Percentiles rank a stretch among this genome's conserved stretches.
Conservation (phyloP, 2,888 invertebrate genomes). For the Leucania comma region DNA sequence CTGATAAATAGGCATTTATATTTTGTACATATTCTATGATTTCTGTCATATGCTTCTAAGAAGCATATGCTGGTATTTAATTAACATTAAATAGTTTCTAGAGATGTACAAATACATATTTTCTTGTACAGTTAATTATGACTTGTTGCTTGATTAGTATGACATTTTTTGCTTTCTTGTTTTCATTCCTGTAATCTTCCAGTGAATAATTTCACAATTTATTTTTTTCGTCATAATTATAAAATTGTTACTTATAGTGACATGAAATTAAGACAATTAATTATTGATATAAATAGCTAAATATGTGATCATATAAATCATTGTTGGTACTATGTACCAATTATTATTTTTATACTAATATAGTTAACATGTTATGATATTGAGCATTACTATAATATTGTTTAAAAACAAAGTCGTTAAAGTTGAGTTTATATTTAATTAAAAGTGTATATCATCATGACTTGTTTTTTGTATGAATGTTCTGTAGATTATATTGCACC, state of each 20-base stretch:
- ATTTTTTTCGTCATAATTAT: constrained; percentile 30
- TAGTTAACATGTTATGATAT: constrained; percentile 50
- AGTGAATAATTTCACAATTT: constrained; percentile 52
- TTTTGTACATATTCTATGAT: constrained; percentile 65
- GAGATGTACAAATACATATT: constrained; percentile 75
- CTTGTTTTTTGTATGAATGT: constrained; percentile 48
- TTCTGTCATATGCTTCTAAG: constrained; percentile 79
- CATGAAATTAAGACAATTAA: constrained; percentile 54
- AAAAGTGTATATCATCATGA: constrained; percentile 39
- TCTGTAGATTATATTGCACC: constrained; percentile 44
- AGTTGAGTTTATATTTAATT: constrained; percentile 46
- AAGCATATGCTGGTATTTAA: constrained; percentile 79
- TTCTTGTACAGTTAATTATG: constrained; percentile 58
- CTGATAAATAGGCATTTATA: constrained; percentile 72
- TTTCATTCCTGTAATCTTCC: constrained; percentile 57
- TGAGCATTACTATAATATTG: constrained; percentile 36
- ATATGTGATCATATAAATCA: constrained; percentile 73
- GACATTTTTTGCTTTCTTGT: constrained; percentile 45
- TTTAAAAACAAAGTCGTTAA: constrained; percentile 48
- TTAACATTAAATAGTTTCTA: constrained; percentile 67
- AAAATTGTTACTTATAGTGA: constrained; percentile 44
- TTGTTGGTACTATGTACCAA: constrained; percentile 84
- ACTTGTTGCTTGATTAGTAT: constrained; percentile 59
- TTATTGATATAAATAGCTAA: constrained; percentile 56
- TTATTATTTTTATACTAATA: constrained; percentile 60